These are phyloP conservation scores for Epinotia bilunana DNA, from an alignment of 2,888 invertebrate genomes.

Conservation along the genomic window DNA sequence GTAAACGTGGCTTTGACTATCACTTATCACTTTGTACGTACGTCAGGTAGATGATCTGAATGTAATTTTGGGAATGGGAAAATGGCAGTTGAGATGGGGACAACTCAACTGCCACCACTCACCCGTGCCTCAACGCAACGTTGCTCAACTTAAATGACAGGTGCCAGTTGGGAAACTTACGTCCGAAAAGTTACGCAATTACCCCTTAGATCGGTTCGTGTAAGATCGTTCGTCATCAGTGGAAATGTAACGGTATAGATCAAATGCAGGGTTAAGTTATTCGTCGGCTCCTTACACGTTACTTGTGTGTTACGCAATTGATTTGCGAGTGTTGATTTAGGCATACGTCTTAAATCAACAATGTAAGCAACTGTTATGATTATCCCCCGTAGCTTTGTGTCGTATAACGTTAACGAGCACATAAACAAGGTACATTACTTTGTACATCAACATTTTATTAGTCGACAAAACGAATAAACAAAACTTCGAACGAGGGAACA, in stretches of 20 bases:
- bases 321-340: slow-evolving; percentile 26
- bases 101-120: too few relatives aligned
- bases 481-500: slow-evolving; percentile 45
- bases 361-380: slow-evolving; percentile 50
- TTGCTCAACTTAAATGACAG: too few relatives aligned
- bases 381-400: slow-evolving; percentile 57
- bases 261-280: slow-evolving; percentile 1
- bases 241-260: neutral
- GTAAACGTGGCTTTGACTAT: too few relatives aligned
- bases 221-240: too few relatives aligned
- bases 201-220: too few relatives aligned
- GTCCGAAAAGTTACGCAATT: too few relatives aligned
- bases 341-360: slow-evolving; percentile 21
- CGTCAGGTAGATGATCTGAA: too few relatives aligned
- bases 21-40: too few relatives aligned
- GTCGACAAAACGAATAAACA: slow-evolving; percentile 60
- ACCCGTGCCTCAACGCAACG: too few relatives aligned
- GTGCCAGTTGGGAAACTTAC: too few relatives aligned
- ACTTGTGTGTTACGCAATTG: slow-evolving; percentile 10
- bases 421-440: slow-evolving; percentile 63
- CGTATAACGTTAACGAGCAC: slow-evolving; percentile 62
- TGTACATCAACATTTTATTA: slow-evolving; percentile 64
- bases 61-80: too few relatives aligned
- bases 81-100: too few relatives aligned
- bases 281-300: slow-evolving; percentile 6